Conservation (phyloP, 2,888 invertebrate genomes). For the Conomelus anceps region DNA sequence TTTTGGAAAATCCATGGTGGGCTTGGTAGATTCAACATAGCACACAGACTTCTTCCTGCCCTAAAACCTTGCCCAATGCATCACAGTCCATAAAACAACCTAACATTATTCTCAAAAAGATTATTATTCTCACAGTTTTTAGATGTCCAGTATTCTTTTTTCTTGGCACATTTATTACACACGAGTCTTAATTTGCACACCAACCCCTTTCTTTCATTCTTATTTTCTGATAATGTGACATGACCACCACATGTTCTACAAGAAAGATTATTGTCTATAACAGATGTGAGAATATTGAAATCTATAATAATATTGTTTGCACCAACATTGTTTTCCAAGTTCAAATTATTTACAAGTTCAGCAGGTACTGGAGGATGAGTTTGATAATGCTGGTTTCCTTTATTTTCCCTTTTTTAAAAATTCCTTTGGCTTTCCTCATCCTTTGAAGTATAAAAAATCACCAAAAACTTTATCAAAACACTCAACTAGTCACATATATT, state of each 20-base stretch:
- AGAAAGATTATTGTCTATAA: neutral
- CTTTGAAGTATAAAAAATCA: neutral
- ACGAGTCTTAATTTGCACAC: neutral
- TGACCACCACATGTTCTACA: neutral
- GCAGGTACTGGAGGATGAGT: no score
- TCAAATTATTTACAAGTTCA: neutral
- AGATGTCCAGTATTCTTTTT: no score
- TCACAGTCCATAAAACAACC: neutral
- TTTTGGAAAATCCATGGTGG: neutral
- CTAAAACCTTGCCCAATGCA: neutral
- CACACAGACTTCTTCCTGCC: neutral
- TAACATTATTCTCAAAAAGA: neutral
- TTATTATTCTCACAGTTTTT: neutral
- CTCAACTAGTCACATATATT: no score
- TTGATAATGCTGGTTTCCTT: no score
- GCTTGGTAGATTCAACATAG: no score
- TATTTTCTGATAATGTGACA: neutral
- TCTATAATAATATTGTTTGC: neutral
- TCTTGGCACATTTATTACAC: neutral
- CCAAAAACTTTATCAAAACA: neutral
- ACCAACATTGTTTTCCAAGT: neutral
- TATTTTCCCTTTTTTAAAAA: neutral
- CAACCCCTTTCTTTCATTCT: neutral
- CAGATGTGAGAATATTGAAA: neutral
- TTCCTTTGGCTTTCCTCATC: neutral